Base-by-base conservation (phyloP, 2,113 vertebrate genomes). In the Callospermophilus lateralis region DNA sequence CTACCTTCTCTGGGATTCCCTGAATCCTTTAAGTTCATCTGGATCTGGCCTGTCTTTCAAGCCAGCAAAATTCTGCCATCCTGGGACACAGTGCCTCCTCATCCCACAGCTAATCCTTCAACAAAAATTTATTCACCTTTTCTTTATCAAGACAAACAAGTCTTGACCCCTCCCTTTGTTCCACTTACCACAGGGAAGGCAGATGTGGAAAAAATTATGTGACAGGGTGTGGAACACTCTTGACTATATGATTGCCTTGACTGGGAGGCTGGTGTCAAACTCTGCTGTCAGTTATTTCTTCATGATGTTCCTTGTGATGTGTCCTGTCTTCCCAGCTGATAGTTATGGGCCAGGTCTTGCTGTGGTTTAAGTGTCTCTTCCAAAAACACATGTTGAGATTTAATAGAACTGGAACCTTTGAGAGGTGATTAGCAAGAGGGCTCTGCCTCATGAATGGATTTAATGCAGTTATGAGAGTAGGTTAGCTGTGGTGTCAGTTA, bases 41-140 rank as follows among this genome's bases (percentile, higher is more conserved):
- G 20, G 53, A 42, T 89, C 65, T 80, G 65, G 28, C 19, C n/a
- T 0, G 0, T 8, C 10, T 45, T 89, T 28, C 34, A 72, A 77
- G 32, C 1, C 28, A 70, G 87, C 32, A 8, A 12, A 8, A 5
- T 78, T 17, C 73, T 4, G 0, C 9, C 32, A 92, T 72, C 30
- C 30, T 8, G 76, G 45, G 63, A n/a, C 16, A n/a, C 2, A 0
- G 16, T 30, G 37, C 1, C 7, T 80, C 6, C 0, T 0, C 17
- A n/a, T 13, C 34, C 37, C 48, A 37, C 17, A 1, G 37, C 48
- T 93, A 13, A 20, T 63, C 20, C 58, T 22, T 65, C n/a, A 53
- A 48, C 65, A 81, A 68, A 32, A 53, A 65, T 65, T 65, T 61
- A 42, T 26, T 34, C 24, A 78, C 3, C 16, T 15, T 8, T 30